These are phyloP conservation scores for Phrynocephalus vlangalii DNA, from an alignment of 2,797 vertebrate species.

Conservation along the genomic window DNA sequence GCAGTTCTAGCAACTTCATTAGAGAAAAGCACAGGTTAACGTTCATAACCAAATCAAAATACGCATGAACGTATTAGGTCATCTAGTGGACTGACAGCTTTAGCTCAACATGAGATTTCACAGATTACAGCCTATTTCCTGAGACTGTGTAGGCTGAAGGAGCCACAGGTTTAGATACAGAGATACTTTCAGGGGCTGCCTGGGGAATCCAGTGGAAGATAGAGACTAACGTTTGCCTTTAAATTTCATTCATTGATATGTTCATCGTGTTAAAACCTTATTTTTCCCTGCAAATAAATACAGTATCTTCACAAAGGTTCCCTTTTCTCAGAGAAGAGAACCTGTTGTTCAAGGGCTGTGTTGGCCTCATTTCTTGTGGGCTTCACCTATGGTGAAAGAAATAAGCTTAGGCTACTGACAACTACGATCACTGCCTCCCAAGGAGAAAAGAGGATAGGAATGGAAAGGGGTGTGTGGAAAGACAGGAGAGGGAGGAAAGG, in stretches of 20 bases:
- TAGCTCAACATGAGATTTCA: no score
- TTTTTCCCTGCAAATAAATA: not conserved
- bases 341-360: no score
- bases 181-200: no score
- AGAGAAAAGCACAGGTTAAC: not conserved
- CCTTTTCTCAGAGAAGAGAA: not conserved
- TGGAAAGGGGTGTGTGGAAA: no score
- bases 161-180: no score
- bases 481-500: no score
- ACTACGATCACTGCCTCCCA: not conserved
- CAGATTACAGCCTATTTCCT: no score
- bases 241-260: not conserved
- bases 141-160: no score
- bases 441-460: not conserved
- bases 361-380: not conserved
- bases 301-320: not conserved
- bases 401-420: not conserved
- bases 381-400: not conserved
- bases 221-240: not conserved
- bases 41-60: no score
- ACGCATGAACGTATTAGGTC: no score
- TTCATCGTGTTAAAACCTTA: not conserved
- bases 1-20: not conserved
- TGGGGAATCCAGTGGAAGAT: no score
- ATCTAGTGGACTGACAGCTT: no score